These are phyloP conservation scores for Lithophane ornitopus DNA, from an alignment of 2,888 invertebrate genomes.

Conservation along the genomic window DNA sequence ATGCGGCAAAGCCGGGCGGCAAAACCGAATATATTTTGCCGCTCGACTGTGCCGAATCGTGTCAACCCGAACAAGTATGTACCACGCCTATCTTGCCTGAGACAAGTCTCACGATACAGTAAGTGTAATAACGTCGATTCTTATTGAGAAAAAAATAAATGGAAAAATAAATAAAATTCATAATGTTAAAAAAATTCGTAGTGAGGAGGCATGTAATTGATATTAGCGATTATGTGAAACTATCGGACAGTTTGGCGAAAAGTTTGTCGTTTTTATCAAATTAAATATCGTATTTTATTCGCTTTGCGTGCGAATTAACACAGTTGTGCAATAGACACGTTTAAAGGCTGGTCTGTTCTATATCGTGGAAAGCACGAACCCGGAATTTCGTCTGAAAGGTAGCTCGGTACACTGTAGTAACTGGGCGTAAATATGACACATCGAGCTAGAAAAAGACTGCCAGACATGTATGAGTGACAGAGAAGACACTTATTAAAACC, in stretches of 20 bases:
- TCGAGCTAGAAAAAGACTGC: not conserved
- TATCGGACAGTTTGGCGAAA: conserved; percentile 53
- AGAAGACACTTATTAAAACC: not conserved
- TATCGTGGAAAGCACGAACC: not conserved
- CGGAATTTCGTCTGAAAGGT: not conserved
- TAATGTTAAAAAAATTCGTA: conserved; percentile 55
- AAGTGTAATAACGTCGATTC: conserved; percentile 72
- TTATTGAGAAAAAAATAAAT: conserved; percentile 53
- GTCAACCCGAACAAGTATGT: not conserved
- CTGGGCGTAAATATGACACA: not conserved
- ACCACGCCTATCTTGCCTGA: conserved; percentile 63
- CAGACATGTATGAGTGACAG: not conserved
- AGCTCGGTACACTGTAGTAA: not conserved
- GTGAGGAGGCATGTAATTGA: conserved; percentile 62
- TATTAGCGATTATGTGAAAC: conserved; percentile 65
- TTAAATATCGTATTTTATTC: conserved; percentile 72
- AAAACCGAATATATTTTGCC: not conserved
- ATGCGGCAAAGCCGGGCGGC: not conserved
- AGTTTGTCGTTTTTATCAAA: conserved; percentile 68
- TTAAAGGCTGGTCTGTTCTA: conserved; percentile 29
- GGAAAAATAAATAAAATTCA: conserved; percentile 56
- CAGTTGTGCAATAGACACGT: conserved; percentile 54
- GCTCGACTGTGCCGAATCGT: not conserved
- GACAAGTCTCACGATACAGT: conserved; percentile 68
- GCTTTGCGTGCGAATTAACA: conserved; percentile 73